Percentiles rank a stretch among this genome's conserved stretches.
These are phyloP conservation scores for Setipinna tenuifilis DNA, from an alignment of 2,797 vertebrate genomes.

Conservation along the genomic window DNA sequence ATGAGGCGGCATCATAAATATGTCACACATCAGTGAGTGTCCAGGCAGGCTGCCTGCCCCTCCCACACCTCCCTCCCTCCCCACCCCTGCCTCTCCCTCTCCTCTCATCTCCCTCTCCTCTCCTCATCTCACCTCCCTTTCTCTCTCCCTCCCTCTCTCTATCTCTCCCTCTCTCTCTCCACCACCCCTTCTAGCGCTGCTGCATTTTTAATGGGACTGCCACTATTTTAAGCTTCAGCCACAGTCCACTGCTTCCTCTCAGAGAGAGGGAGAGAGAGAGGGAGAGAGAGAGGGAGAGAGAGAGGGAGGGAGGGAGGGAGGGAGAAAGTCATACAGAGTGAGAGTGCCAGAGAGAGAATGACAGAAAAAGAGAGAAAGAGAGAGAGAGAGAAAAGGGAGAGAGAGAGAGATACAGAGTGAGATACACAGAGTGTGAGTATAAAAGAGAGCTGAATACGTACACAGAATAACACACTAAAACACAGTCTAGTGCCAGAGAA, in stretches of 20 bases:
- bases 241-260: constrained; percentile 7
- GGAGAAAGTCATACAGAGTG: neutral
- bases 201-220: constrained; percentile 48
- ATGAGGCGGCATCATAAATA: constrained; percentile 14
- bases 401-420: no score
- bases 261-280: neutral
- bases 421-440: no score
- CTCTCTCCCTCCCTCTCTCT: neutral
- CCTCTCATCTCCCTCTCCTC: neutral
- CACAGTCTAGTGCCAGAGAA: no score
- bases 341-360: neutral
- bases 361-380: no score
- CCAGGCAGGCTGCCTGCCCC: neutral
- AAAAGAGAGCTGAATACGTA: no score
- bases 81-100: neutral
- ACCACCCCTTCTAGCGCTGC: neutral
- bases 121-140: neutral
- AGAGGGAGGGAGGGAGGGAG: neutral
- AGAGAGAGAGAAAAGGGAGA: no score
- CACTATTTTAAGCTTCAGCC: constrained; percentile 36
- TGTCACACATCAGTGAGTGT: neutral
- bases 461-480: no score
- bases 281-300: neutral
- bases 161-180: constrained; percentile 9
- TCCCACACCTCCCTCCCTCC: neutral